These are phyloP conservation scores for Leucophenga montana DNA, from an alignment of 2,888 invertebrate species.

Conservation along the genomic window DNA sequence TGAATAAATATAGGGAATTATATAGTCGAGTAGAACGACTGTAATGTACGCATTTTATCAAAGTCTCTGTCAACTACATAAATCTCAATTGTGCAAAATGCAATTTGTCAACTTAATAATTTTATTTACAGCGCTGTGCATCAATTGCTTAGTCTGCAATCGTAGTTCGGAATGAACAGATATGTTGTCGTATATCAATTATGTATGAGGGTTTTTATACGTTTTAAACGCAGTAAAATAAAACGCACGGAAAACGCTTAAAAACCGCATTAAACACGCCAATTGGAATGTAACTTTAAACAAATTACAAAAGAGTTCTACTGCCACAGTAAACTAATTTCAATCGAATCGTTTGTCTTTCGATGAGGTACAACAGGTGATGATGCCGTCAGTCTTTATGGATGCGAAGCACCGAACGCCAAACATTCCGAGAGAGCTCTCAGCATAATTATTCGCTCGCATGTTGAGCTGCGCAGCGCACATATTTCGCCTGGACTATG, in stretches of 20 bases:
- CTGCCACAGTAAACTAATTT: slow-evolving; percentile 18
- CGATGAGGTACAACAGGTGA: slow-evolving; percentile 59
- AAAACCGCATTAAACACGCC: background rate
- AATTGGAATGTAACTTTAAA: background rate
- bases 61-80: background rate
- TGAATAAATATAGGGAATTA: too few species aligned
- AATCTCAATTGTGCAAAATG: slow-evolving; percentile 22
- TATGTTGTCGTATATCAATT: too few species aligned
- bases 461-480: slow-evolving; percentile 61
- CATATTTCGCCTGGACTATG: slow-evolving; percentile 51
- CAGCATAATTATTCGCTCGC: slow-evolving; percentile 7
- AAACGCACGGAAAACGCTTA: slow-evolving; percentile 33
- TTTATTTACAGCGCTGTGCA: slow-evolving; percentile 7
- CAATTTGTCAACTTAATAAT: slow-evolving; percentile 53
- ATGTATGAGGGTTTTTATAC: slow-evolving; percentile 47
- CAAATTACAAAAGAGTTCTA: background rate
- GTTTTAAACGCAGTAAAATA: background rate
- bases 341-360: slow-evolving; percentile 27
- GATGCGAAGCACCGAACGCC: background rate
- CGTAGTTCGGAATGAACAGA: too few species aligned
- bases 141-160: slow-evolving; percentile 48
- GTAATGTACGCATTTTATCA: background rate
- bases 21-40: too few species aligned
- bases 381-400: slow-evolving; percentile 24
- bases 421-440: background rate